Evolutionary conservation across 2,888 invertebrate genomes (phyloP).

Genomic region (Agriopis leucophaearia): DNA sequence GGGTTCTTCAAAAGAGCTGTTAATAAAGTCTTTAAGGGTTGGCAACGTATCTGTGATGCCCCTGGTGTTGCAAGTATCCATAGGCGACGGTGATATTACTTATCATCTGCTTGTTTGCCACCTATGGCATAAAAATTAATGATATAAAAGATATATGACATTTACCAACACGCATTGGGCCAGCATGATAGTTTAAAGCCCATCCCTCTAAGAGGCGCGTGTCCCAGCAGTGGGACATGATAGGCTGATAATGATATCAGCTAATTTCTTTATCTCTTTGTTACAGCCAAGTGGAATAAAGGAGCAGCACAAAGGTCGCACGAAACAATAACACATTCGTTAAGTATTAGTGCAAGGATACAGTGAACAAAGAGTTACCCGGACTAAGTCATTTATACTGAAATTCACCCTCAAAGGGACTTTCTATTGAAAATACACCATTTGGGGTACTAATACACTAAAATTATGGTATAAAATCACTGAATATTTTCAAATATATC

Average conservation of each 20-base stretch:
- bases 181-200: too few species aligned
- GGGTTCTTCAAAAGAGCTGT: too few species aligned
- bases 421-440: not conserved
- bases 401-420: not conserved
- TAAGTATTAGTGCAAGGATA: slow-evolving; percentile 75
- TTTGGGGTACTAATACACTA: not conserved
- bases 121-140: too few species aligned
- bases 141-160: too few species aligned
- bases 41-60: too few species aligned
- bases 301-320: slow-evolving; percentile 39
- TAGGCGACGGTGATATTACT: too few species aligned
- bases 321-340: slow-evolving; percentile 45
- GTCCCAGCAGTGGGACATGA: too few species aligned
- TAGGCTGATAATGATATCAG: not conserved
- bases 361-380: slow-evolving; percentile 30
- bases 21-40: too few species aligned
- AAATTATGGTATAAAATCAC: not conserved
- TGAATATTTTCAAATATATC: not conserved
- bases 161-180: too few species aligned
- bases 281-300: slow-evolving; percentile 78
- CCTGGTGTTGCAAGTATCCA: too few species aligned
- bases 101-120: too few species aligned
- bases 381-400: slow-evolving; percentile 28
- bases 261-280: slow-evolving; percentile 24
- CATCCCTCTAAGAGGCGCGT: too few species aligned